Base-by-base conservation (phyloP, 2,797 vertebrate species). In the Brachymystax lenok region DNA sequence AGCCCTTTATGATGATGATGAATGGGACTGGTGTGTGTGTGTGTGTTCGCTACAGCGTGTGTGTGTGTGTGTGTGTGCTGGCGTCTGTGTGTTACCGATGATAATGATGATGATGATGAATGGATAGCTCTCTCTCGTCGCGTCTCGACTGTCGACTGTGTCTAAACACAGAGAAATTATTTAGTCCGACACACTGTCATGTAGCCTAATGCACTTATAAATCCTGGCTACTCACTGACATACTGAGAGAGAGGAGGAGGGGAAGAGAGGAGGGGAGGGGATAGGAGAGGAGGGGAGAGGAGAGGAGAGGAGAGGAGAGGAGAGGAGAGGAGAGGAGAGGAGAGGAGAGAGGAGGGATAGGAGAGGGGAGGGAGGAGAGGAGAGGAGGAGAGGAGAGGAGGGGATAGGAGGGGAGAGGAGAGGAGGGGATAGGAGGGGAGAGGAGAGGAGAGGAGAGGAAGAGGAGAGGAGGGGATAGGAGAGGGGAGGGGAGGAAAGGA, bases 191-290 rank as follows among this genome's bases (percentile, higher is more conserved):
- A 92, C 89, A 94, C 93, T 97, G 96, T 97, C 96, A 96, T 94
- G 92, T 95, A 90, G 89, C 95, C 96, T 97, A 97, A 97, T 96
- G 95, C 95, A 97, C 95, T 96, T 96, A 96, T 97, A 97, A 95
- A 97, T 96, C 93, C 95, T 83, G 88, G 88, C 94, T 90, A 93
- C 82, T 90, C 89, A 90, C 89, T 93, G 92, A 95, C 40, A 81
- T 79, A 79, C 80, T 79, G 74, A 63, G 46, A 79, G 54, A 67
- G 71, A 24, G 77, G 75, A 4, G 59, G 73, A 69, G 12, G 19
- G 52, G 73, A 27, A 33, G 75, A 73, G 69, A 27, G 76, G 52
- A 16, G n/a, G 52, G 66, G 54, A 1, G 19, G 21, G 21, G 71
- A 19, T 14, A 0, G 19, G 28, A 12, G 19, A 33, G 50, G 19